These are phyloP conservation scores for Tachystola acroxantha DNA, from an alignment of 2,888 invertebrate species.

Conservation along the genomic window DNA sequence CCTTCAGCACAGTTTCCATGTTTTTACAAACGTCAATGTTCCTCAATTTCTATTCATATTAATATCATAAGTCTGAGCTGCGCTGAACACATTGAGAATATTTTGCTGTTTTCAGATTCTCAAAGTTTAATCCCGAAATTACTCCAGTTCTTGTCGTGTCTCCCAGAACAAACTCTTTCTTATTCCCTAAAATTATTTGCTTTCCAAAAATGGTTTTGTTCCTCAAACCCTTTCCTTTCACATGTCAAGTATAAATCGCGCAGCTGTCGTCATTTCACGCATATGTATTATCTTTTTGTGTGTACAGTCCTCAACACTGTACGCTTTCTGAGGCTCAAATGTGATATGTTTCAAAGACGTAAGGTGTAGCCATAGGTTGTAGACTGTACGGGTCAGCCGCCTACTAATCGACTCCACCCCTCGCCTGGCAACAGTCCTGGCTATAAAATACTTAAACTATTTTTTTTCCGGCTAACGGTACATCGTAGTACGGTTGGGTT, in stretches of 20 bases:
- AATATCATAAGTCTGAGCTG: too few species aligned
- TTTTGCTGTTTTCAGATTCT: too few species aligned
- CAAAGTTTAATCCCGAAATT: too few species aligned
- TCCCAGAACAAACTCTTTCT: not conserved
- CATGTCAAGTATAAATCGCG: slow-evolving; percentile 20
- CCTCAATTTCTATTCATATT: too few species aligned
- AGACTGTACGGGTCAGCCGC: slow-evolving; percentile 28
- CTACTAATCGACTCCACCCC: slow-evolving; percentile 43
- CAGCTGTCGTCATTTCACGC: slow-evolving; percentile 53
- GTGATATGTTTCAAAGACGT: not conserved
- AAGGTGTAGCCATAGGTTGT: not conserved
- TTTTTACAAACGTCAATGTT: too few species aligned
- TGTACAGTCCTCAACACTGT: slow-evolving; percentile 7
- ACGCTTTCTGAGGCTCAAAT: not conserved
- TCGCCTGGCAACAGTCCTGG: slow-evolving; percentile 37
- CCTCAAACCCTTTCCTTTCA: slow-evolving; percentile 8
- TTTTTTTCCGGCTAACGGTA: slow-evolving; percentile 48
- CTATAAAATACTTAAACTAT: slow-evolving; percentile 17
- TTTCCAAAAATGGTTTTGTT: slow-evolving; percentile 19
- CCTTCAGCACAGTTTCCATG: too few species aligned
- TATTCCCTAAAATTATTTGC: slow-evolving; percentile 27
- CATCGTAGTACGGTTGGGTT: slow-evolving; percentile 27
- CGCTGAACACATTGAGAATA: too few species aligned
- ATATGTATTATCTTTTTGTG: slow-evolving; percentile 20
- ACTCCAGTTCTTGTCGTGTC: too few species aligned